Conservation (phyloP, 2,113 vertebrate genomes). For the Suncus etruscus region DNA sequence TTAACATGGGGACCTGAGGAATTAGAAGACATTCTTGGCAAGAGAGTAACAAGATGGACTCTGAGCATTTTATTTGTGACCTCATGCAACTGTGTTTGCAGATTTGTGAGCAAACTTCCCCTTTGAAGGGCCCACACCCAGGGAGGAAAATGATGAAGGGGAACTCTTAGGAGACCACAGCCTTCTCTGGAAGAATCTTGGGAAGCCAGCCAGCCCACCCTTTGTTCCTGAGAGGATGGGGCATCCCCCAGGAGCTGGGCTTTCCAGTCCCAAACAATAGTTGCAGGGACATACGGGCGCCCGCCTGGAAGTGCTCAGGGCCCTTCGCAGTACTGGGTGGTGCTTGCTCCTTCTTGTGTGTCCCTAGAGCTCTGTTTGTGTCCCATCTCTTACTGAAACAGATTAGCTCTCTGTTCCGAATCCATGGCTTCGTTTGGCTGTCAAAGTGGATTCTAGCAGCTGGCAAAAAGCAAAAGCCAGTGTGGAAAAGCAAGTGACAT, state of each 20-base stretch:
- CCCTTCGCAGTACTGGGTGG: not conserved
- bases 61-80: constrained; percentile 29
- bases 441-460: constrained; percentile 66
- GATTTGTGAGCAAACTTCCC: constrained; percentile 70
- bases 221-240: constrained; percentile 26
- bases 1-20: constrained; percentile 16
- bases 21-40: constrained; percentile 31
- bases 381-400: not conserved
- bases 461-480: constrained; percentile 72
- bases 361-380: not conserved
- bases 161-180: constrained; percentile 56
- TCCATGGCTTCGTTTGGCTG: not conserved
- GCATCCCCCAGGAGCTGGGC: not conserved
- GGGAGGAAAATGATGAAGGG: constrained; percentile 49
- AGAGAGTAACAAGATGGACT: constrained; percentile 11
- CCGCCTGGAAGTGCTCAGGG: too few relatives aligned
- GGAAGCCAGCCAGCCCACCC: not conserved
- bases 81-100: constrained; percentile 63
- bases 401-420: constrained; percentile 16
- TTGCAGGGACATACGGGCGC: not conserved
- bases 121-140: constrained; percentile 67
- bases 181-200: constrained; percentile 49
- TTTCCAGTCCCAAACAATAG: not conserved
- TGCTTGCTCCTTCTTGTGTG: not conserved
- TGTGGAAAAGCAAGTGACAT: constrained; percentile 53